Conservation (phyloP, 2,888 invertebrate genomes). For the Synergus gifuensis region DNA sequence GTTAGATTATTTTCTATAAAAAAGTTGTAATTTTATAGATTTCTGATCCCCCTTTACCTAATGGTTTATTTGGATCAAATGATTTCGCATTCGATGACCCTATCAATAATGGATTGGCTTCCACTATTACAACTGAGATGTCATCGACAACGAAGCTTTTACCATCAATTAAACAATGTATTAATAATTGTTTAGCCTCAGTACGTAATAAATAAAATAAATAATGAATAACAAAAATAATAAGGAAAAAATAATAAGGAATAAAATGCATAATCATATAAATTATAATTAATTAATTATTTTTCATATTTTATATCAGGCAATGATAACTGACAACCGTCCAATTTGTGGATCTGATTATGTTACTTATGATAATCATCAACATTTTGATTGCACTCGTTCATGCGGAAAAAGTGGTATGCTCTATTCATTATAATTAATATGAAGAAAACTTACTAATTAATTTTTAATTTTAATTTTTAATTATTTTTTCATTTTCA, state of each 20-base stretch:
- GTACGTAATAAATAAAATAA: too few relatives aligned
- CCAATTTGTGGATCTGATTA: not conserved
- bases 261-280: not conserved
- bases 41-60: not conserved
- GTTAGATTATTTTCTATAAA: too few relatives aligned
- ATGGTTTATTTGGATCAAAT: not conserved
- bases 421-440: not conserved
- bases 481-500: not conserved
- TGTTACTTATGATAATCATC: not conserved
- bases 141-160: not conserved
- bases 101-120: not conserved
- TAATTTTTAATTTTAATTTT: not conserved
- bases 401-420: not conserved
- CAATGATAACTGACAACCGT: not conserved
- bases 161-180: not conserved
- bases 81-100: not conserved
- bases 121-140: not conserved
- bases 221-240: too few relatives aligned
- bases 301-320: not conserved
- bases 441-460: not conserved
- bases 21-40: too few relatives aligned
- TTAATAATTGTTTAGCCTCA: not conserved
- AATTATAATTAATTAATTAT: not conserved
- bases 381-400: not conserved
- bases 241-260: too few relatives aligned